Conservation (phyloP, 1,140 invertebrate species). For the Ruditapes philippinarum region DNA sequence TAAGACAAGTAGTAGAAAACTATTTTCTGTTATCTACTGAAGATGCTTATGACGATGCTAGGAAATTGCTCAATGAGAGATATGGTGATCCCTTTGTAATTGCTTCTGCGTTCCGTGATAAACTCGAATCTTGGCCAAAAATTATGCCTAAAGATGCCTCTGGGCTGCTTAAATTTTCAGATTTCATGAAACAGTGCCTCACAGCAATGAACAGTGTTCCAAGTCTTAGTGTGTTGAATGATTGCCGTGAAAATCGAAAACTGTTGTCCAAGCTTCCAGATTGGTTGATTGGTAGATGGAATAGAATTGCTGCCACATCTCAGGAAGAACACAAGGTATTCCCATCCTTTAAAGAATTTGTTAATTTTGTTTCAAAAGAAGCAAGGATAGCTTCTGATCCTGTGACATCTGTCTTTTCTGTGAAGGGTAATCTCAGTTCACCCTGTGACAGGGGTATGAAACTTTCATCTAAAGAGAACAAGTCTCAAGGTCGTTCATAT, state of each 20-base stretch:
- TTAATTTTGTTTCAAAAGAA: constrained; percentile 56
- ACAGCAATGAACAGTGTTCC: constrained; percentile 40
- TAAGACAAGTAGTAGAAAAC: constrained; percentile 45
- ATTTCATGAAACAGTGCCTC: constrained; percentile 55
- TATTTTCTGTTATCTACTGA: constrained; percentile 60
- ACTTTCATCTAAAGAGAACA: not conserved
- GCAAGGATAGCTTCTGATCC: constrained; percentile 66
- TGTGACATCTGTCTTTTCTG: constrained; percentile 30
- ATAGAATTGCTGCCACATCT: constrained; percentile 6
- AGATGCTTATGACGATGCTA: constrained; percentile 66
- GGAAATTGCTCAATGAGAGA: constrained; percentile 47
- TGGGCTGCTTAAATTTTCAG: constrained; percentile 63
- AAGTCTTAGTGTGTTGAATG: constrained; percentile 41
- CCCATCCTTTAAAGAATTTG: constrained; percentile 56
- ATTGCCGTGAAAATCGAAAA: constrained; percentile 66
- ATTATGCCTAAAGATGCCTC: constrained; percentile 30
- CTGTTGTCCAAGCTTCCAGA: constrained; percentile 64
- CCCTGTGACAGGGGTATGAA: not conserved
- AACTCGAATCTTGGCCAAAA: constrained; percentile 66
- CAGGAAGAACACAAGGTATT: constrained; percentile 18
- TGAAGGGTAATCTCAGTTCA: constrained; percentile 2
- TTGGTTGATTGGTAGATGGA: constrained; percentile 44
- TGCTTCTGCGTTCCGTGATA: constrained; percentile 57
- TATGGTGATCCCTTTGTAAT: constrained; percentile 67
- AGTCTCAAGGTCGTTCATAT: not conserved